phyloP scores from a whole-genome alignment of 2,113 vertebrate genomes.

The Nycticorax nycticorax region DNA sequence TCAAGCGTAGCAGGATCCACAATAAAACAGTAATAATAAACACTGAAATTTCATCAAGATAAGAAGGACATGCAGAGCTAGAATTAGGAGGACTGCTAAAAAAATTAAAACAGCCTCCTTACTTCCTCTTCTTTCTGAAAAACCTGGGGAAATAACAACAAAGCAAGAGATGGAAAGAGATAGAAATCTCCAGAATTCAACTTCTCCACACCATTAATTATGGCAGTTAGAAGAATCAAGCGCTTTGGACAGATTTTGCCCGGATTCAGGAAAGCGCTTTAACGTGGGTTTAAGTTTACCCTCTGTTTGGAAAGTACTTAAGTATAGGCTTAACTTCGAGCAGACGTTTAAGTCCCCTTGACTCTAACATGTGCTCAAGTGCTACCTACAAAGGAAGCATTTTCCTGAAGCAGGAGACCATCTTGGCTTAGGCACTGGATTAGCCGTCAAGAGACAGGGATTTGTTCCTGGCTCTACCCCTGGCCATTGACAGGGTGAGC shows the following conservation, averaged over 20 bases:
- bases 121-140: background rate
- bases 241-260: conserved; percentile 56
- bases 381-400: conserved; percentile 58
- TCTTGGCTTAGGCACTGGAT: conserved; percentile 64
- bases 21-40: background rate
- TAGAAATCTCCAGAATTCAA: background rate
- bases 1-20: background rate
- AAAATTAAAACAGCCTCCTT: background rate
- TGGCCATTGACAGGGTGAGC: conserved; percentile 17
- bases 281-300: conserved; percentile 63
- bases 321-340: conserved; percentile 62
- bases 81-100: background rate
- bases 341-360: conserved; percentile 67
- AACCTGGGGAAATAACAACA: background rate
- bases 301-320: conserved; percentile 68
- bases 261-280: conserved; percentile 67
- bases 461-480: conserved; percentile 27
- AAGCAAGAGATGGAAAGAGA: background rate
- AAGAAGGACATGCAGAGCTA: background rate
- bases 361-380: conserved; percentile 67
- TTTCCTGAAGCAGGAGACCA: conserved; percentile 53
- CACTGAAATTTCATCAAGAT: background rate
- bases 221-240: conserved; percentile 49
- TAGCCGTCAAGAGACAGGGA: conserved; percentile 52
- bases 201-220: conserved; percentile 41